Base-by-base conservation (phyloP, 2,888 invertebrate genomes). In the Pachydiplax longipennis region DNA sequence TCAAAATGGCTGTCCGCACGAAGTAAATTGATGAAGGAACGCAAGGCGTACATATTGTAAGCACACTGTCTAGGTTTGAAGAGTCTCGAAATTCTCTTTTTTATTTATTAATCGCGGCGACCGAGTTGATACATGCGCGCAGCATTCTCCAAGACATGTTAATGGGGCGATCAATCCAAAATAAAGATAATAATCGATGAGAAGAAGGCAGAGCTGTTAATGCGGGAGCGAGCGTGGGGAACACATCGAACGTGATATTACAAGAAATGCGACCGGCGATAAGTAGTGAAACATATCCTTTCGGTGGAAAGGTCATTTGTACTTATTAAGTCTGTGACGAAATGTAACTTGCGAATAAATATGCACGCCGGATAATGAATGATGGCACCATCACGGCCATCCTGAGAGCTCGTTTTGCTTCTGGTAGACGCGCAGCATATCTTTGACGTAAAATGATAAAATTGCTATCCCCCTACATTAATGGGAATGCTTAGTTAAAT, bases 91-190 rank as follows among this genome's bases (percentile, higher is more conserved):
- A 65, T 25, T 18, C 22, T 53, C 53, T 83, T 83, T 44, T 83
- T 81, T 53, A 83, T 65, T 61, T 87, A 87, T 87, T 87, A 65
- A 87, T 87, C 37, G 61, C 87, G 35, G 35, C 37, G 65, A 87
- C 61, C 22, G 53, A 87, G 87, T 87, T 87, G 87, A 87, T 87
- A 58, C 87, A 87, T 87, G 61, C 58, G 87, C 61, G n/a, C 61
- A 37, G 58, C 40, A 65, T 61, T 61, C n/a, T 87, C 37, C 65
- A 37, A 40, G 87, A 87, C 87, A 87, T 48, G 87, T 87, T 87
- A 87, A 87, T 87, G 87, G 87, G 87, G 65, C 35, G 87, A 87
- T 87, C 87, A 87, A 87, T 87, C 61, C 87, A 87, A 37, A 61
- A 58, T 87, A 87, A 87, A 58, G 87, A 87, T 87, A 61, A 37